Base-by-base conservation (phyloP, 2,888 invertebrate genomes). In the Blomia tropicalis region DNA sequence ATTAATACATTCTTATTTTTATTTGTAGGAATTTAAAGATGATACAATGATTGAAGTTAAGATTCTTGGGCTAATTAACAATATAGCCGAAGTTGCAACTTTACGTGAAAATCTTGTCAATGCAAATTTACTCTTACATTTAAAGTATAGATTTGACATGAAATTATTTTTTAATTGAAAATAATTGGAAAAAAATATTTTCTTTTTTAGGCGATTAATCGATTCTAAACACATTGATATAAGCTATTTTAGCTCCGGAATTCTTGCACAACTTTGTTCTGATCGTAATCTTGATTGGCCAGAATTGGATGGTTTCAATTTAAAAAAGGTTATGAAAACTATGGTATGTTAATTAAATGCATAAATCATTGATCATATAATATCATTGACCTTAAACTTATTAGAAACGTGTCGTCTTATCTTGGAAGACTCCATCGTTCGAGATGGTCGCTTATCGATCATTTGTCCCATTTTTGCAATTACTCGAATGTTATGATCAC, bases 391-490 rank as follows among this genome's bases (percentile, higher is more conserved):
- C n/a, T 19, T 43, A 19, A 30, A 2, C 59, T 19, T 47, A 11
- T 47, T n/a, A 71, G 71, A 30, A 47, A 5, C 11, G 25, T 31
- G 27, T 63, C 19, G 5, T 83, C 14, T 64, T 71, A 17, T 69
- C 77, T 63, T 85, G 84, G 83, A 77, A 80, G 68, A 79, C 81
- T 27, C 83, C 84, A 0, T 80, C 81, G 63, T 79, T 79, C 60
- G 84, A 84, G 71, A 84, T 85, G 84, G 84, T 84, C 44, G 83
- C 84, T 17, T 82, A 79, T 72, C 76, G 83, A 69, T 82, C 83
- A 67, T 81, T 85, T 72, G 78, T 78, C 67, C 84, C 84, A 25
- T 85, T 85, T 73, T 80, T 83, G 66, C 80, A 83, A 0, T 73
- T 85, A 58, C 73, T 84, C 64, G 72, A 74, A 44, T 77, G 77